Evolutionary conservation across 2,113 vertebrate species (phyloP).

Genomic region (Solea solea): DNA sequence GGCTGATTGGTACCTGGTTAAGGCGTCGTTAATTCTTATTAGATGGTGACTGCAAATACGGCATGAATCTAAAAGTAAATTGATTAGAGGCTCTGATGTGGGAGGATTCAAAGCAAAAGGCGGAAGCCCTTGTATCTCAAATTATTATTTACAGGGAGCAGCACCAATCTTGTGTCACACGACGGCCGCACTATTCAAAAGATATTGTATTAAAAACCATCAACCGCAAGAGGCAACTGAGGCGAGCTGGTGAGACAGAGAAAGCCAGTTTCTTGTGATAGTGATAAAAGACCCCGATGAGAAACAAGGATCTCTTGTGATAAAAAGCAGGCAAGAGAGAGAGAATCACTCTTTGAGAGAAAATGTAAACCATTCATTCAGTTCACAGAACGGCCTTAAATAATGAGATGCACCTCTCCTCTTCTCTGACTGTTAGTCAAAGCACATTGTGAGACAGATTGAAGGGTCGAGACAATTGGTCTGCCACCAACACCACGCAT

Average conservation of each 20-base stretch:
- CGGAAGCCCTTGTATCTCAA: background rate
- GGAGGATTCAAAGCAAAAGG: background rate
- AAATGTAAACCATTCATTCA: constrained; percentile 3
- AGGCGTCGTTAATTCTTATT: background rate
- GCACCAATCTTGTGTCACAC: background rate
- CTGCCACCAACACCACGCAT: background rate
- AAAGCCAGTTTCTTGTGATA: background rate
- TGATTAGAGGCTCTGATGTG: background rate
- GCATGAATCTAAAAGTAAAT: background rate
- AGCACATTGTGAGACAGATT: constrained; percentile 9
- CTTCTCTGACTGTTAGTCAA: constrained; percentile 5
- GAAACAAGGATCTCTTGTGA: background rate
- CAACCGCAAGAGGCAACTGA: background rate
- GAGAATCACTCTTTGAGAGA: background rate
- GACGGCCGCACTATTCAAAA: background rate
- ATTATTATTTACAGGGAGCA: constrained; percentile 13
- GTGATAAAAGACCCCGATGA: background rate
- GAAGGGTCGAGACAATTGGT: constrained; percentile 2
- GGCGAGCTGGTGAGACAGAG: background rate
- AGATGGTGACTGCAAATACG: background rate
- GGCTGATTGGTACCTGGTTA: background rate
- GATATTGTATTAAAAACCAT: background rate
- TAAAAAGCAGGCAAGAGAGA: background rate
- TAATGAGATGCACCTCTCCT: background rate
- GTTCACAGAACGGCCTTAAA: background rate